Base-by-base conservation (phyloP, 2,888 invertebrate genomes). In the Ectobius pallidus region DNA sequence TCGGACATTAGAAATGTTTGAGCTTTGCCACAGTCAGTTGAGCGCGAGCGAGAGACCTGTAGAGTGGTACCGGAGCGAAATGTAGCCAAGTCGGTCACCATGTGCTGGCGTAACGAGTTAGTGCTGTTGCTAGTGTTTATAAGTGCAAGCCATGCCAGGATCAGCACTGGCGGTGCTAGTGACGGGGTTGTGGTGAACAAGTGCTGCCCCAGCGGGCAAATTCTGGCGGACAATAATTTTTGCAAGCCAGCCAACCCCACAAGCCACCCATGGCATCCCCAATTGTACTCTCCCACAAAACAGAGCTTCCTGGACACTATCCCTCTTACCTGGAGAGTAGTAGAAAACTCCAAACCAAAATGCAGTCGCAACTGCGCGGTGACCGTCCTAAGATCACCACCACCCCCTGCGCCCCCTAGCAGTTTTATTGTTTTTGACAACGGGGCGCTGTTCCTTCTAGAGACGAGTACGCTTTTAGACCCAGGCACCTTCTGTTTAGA, bases 401-500 rank as follows among this genome's bases (percentile, higher is more conserved):
- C 58, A 25, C 25, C 20, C 14, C 44, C 44, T 6, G 9, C 39
- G 32, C n/a, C 22, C 9, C 72, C 72, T n/a, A 20, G 79, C 3
- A 11, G 4, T 20, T 89, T 86, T 78, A 80, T 90, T 52, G 82
- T 90, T n/a, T 86, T 91, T 74, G 88, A 88, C 76, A 90, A 89
- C 81, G 94, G 91, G 0, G 87, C 88, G 11, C 84, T 91, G 71
- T 84, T 86, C 78, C 80, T 90, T 74, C 84, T 88, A 0, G 86
- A 87, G 7, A 75, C 77, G 70, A 83, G 84, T 62, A 77, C 80
- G 1, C 77, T 82, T 0, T 81, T 91, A 73, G 83, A 87, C 6
- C 87, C 90, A 0, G 81, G 81, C 0, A 85, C 87, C 49, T 93
- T 88, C 81, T 94, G 94, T 81, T 87, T 90, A 52, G 93, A 93